Evolutionary conservation across 2,113 vertebrate species (phyloP).

Genomic region (Grammomys surdaster): DNA sequence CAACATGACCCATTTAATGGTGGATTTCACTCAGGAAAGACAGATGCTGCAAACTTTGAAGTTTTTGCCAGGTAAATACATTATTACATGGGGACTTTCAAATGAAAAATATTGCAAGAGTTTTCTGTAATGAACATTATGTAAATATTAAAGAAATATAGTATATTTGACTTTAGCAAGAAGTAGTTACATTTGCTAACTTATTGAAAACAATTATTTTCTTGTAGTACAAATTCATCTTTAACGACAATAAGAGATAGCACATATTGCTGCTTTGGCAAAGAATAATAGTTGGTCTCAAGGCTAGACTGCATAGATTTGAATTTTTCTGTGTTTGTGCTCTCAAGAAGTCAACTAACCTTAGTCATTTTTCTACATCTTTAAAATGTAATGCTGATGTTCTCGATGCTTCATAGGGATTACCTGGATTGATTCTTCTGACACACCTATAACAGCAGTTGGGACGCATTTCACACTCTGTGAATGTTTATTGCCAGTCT

Average conservation of each 20-base stretch:
- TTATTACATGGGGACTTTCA: slow-evolving; percentile 20
- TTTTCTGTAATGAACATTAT: slow-evolving; percentile 38
- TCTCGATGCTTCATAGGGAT: not conserved
- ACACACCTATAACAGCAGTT: not conserved
- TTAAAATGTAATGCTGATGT: slow-evolving; percentile 27
- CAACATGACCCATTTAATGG: slow-evolving; percentile 94
- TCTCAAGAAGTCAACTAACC: slow-evolving; percentile 36
- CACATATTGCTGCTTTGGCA: not conserved
- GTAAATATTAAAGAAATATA: slow-evolving; percentile 43
- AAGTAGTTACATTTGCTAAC: slow-evolving; percentile 31
- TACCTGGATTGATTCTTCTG: slow-evolving; percentile 10
- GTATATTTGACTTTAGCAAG: slow-evolving; percentile 14
- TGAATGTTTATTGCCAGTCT: not conserved
- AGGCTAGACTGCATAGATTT: not conserved
- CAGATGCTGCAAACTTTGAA: slow-evolving; percentile 90
- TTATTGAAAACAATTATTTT: slow-evolving; percentile 63
- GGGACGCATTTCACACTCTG: not conserved
- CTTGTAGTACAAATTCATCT: not conserved
- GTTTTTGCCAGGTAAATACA: slow-evolving; percentile 94
- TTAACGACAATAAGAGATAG: not conserved
- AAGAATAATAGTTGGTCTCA: not conserved
- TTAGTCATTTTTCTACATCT: slow-evolving; percentile 44
- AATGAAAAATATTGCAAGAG: slow-evolving; percentile 12
- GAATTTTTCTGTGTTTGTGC: slow-evolving; percentile 6
- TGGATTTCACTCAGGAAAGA: slow-evolving; percentile 94